Percentiles rank a stretch among this genome's conserved stretches.
Evolutionary conservation across 2,113 vertebrate species (phyloP).

Genomic region (Apodemus sylvaticus): DNA sequence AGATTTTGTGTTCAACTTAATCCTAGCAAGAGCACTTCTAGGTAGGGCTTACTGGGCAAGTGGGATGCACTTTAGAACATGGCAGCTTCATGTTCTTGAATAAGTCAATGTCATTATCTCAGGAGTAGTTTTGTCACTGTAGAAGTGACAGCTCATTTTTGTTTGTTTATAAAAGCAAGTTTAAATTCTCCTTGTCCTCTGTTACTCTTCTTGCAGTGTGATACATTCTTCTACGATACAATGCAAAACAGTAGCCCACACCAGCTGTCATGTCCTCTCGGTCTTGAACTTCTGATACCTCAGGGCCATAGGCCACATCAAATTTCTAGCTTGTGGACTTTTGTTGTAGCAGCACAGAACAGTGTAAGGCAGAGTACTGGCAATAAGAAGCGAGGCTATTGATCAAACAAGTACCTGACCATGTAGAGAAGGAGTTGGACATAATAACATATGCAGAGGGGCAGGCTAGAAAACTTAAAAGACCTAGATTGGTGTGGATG

Average conservation of each 20-base stretch:
- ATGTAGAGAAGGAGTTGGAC: background rate
- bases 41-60: background rate
- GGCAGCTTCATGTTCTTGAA: too few species aligned
- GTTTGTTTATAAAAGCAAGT: background rate
- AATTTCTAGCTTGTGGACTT: background rate
- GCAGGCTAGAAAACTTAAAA: background rate
- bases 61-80: background rate
- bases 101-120: background rate
- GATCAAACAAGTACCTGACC: background rate
- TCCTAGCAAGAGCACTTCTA: background rate
- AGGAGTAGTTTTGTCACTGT: background rate
- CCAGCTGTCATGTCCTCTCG: background rate
- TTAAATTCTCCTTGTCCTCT: background rate
- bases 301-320: background rate
- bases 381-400: background rate
- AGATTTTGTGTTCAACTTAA: background rate
- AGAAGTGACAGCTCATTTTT: background rate
- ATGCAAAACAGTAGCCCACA: background rate
- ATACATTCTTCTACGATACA: background rate
- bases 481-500: background rate
- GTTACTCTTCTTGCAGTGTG: background rate
- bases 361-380: background rate
- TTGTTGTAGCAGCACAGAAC: background rate
- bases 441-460: background rate
- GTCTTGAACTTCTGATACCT: background rate